Percentiles rank a stretch among this genome's conserved stretches.
Conservation (phyloP, 2,888 invertebrate genomes). For the Chrysolina haemoptera region DNA sequence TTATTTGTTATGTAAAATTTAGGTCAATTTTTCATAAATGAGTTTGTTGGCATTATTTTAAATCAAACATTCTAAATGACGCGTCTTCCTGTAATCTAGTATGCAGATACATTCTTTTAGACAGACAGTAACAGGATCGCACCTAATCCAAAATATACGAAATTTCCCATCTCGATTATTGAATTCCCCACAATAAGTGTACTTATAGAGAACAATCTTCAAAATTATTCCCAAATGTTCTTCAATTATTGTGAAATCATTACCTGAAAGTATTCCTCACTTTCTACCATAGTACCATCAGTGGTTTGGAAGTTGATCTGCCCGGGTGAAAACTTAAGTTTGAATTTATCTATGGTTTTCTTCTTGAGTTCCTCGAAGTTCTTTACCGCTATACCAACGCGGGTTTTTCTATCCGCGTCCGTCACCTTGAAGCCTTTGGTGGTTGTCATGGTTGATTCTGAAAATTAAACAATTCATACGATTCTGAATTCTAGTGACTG, state of each 20-base stretch:
- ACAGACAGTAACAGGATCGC: too few relatives aligned
- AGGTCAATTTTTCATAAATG: too few relatives aligned
- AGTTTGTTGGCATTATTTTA: too few relatives aligned
- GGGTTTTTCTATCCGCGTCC: conserved; percentile 77
- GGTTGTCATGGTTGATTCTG: conserved; percentile 63
- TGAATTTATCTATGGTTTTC: conserved; percentile 78
- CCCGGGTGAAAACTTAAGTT: conserved; percentile 60
- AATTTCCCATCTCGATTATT: too few relatives aligned
- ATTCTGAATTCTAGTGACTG: background rate
- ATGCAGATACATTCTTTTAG: too few relatives aligned
- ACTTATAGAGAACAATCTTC: too few relatives aligned
- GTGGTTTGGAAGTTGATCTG: conserved; percentile 66
- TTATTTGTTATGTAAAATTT: too few relatives aligned
- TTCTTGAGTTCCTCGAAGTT: conserved; percentile 77
- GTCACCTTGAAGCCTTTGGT: conserved; percentile 83
- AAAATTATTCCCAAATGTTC: too few relatives aligned
- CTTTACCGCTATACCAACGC: conserved; percentile 81
- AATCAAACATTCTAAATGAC: too few relatives aligned
- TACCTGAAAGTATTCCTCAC: conserved; percentile 80
- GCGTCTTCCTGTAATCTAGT: too few relatives aligned
- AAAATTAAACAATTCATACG: background rate
- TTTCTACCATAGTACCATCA: conserved; percentile 82
- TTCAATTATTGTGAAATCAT: background rate
- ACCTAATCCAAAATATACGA: too few relatives aligned
- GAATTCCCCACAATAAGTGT: too few relatives aligned